Percentiles rank a stretch among this genome's conserved stretches.
Evolutionary conservation across 2,888 invertebrate genomes (phyloP).

Genomic region (Tetranychus piercei): DNA sequence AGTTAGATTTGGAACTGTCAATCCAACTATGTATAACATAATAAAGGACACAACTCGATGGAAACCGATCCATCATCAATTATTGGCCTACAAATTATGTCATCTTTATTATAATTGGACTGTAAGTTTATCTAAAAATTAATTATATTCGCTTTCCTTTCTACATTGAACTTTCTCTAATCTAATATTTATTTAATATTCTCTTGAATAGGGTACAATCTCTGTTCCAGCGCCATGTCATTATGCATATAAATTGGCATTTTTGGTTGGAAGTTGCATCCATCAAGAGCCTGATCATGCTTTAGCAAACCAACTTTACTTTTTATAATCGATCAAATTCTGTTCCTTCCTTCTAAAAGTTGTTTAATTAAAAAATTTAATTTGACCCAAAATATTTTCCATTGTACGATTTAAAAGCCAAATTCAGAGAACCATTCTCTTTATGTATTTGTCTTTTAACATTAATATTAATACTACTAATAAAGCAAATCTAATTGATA

Average conservation of each 20-base stretch:
- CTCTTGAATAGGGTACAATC: constrained; percentile 40
- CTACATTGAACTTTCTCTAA: neutral
- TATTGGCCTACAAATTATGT: constrained; percentile 60
- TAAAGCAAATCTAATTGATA: too few relatives aligned
- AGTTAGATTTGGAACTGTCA: constrained; percentile 69
- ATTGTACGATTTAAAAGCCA: too few relatives aligned
- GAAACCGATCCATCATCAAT: constrained; percentile 54
- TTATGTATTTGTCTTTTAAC: too few relatives aligned
- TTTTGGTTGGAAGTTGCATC: constrained; percentile 59
- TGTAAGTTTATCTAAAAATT: constrained; percentile 33
- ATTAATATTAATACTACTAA: too few relatives aligned
- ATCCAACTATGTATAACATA: constrained; percentile 75
- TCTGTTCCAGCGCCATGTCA: constrained; percentile 83
- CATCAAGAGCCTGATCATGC: constrained; percentile 35
- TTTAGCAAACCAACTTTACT: constrained; percentile 22
- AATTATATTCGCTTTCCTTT: neutral
- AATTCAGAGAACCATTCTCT: too few relatives aligned
- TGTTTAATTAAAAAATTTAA: too few relatives aligned
- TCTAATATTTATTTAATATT: neutral
- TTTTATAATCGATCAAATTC: constrained; percentile 18
- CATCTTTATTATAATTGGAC: constrained; percentile 87
- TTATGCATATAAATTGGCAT: constrained; percentile 83
- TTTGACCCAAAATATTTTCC: too few relatives aligned
- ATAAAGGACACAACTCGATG: constrained; percentile 52
- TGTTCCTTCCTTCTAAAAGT: too few relatives aligned